Evolutionary conservation across 2,113 vertebrate species (phyloP).

Genomic region (Phyllostomus discolor): DNA sequence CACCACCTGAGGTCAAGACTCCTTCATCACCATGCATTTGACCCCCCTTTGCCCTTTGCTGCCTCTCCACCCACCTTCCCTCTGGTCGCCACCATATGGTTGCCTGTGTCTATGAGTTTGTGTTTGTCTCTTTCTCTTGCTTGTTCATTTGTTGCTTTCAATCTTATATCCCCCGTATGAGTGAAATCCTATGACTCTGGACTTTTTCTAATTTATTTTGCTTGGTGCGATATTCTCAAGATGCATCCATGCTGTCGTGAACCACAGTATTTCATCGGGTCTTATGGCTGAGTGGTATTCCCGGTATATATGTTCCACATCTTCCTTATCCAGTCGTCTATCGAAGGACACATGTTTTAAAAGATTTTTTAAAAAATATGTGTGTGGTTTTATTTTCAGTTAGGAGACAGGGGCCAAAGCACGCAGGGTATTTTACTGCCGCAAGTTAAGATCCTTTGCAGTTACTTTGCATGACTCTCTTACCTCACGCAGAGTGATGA

Average conservation of each 20-base stretch:
- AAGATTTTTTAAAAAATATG: not conserved
- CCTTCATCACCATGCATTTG: not conserved
- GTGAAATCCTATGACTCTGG: not conserved
- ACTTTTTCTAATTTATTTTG: not conserved
- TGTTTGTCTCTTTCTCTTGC: no score
- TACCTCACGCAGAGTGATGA: not conserved
- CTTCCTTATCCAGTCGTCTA: not conserved
- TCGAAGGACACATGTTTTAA: not conserved
- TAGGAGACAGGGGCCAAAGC: not conserved
- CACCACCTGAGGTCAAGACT: not conserved
- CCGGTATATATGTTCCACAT: not conserved
- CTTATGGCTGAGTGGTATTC: not conserved
- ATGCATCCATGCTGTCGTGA: not conserved
- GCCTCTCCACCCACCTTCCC: not conserved
- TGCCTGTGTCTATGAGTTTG: not conserved
- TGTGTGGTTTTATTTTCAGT: not conserved
- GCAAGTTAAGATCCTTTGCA: not conserved
- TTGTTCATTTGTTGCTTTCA: not conserved
- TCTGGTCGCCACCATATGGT: not conserved
- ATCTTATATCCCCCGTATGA: not conserved
- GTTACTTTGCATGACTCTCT: not conserved
- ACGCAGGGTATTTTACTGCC: rapidly evolving
- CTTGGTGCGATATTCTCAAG: not conserved
- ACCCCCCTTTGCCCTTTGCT: not conserved
- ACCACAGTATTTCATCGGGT: not conserved